Evolutionary conservation across 2,797 vertebrate species (phyloP).

Genomic region (Lithobates pipiens): DNA sequence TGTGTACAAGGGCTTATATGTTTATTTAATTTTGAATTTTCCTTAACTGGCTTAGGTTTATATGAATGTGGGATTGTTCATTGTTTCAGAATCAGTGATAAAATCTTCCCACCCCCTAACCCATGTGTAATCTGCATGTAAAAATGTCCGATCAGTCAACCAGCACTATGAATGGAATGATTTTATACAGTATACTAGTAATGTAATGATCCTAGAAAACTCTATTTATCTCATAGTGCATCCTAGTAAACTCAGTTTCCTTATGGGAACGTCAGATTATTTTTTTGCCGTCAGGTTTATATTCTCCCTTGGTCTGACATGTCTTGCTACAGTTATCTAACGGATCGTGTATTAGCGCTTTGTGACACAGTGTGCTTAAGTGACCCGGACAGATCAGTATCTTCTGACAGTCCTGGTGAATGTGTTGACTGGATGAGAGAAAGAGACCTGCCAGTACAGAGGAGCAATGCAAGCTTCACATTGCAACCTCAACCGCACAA

Average conservation of each 20-base stretch:
- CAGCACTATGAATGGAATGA: too few species aligned
- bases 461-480: conserved; percentile 39
- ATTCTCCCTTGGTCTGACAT: conserved; percentile 39
- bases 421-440: conserved; percentile 44
- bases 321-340: conserved; percentile 41
- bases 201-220: too few species aligned
- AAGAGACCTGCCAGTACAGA: conserved; percentile 47
- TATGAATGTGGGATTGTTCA: too few species aligned
- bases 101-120: too few species aligned
- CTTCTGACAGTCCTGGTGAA: conserved; percentile 43
- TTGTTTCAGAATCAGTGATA: too few species aligned
- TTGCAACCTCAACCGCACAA: conserved; percentile 47
- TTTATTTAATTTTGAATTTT: too few species aligned
- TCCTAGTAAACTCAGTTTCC: conserved; percentile 2
- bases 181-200: too few species aligned
- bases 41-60: too few species aligned
- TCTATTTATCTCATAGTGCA: background rate
- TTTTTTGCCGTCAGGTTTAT: conserved; percentile 31
- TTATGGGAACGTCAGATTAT: background rate
- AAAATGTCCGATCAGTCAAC: too few species aligned
- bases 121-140: too few species aligned
- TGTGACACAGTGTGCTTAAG: conserved; percentile 46
- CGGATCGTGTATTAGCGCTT: conserved; percentile 30
- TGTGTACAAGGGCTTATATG: too few species aligned
- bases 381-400: conserved; percentile 55